These are phyloP conservation scores for Aspidapion aeneum DNA, from an alignment of 2,888 invertebrate species.

Conservation along the genomic window DNA sequence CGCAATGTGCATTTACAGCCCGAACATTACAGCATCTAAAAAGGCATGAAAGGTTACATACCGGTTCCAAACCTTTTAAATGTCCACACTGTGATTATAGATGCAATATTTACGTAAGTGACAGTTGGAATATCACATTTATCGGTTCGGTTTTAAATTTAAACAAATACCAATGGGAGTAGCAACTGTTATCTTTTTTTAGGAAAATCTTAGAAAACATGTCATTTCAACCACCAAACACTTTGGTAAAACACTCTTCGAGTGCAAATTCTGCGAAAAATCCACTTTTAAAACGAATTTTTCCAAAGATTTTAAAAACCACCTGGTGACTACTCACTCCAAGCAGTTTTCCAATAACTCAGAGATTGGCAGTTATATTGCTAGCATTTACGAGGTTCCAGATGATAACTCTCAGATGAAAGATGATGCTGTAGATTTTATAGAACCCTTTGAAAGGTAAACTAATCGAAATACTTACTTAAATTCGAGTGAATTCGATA, in stretches of 20 bases:
- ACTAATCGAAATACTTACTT: background rate
- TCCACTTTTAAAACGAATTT: conserved; percentile 58
- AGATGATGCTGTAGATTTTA: conserved; percentile 17
- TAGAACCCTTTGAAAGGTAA: conserved; percentile 21
- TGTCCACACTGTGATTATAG: conserved; percentile 81
- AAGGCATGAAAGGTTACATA: conserved; percentile 76
- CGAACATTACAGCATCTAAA: conserved; percentile 67
- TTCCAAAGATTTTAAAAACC: conserved; percentile 63
- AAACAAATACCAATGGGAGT: no score
- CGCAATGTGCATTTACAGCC: conserved; percentile 66
- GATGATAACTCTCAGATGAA: conserved; percentile 36
- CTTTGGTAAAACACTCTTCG: conserved; percentile 72
- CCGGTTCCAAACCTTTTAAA: conserved; percentile 76
- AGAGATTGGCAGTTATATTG: conserved; percentile 52
- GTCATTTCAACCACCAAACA: conserved; percentile 76
- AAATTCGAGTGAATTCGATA: background rate
- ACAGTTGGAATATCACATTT: background rate
- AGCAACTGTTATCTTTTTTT: no score
- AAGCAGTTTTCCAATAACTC: conserved; percentile 51
- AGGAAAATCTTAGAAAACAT: conserved; percentile 89
- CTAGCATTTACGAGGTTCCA: conserved; percentile 48
- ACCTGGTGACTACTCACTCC: conserved; percentile 58
- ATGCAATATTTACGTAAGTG: conserved; percentile 69
- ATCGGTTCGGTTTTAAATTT: no score
- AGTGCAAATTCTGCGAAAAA: conserved; percentile 62